Percentiles rank a stretch among this genome's conserved stretches.
Evolutionary conservation across 2,888 invertebrate species (phyloP).

Genomic region (Hesperia comma): DNA sequence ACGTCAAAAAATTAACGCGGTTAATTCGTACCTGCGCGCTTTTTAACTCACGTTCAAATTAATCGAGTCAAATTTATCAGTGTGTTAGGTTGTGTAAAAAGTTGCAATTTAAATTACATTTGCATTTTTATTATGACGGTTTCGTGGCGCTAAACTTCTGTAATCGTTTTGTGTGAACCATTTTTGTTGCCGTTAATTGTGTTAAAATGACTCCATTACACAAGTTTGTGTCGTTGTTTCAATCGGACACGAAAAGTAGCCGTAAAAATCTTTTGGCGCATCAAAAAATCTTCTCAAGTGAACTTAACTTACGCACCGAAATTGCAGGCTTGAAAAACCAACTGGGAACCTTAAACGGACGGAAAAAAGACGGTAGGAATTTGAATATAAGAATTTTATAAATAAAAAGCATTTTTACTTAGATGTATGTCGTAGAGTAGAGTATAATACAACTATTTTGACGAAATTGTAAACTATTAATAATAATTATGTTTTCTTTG

Average conservation of each 20-base stretch:
- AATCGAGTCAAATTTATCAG: neutral
- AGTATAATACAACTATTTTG: too few species aligned
- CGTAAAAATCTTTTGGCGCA: slow-evolving; percentile 64
- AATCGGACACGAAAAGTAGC: slow-evolving; percentile 80
- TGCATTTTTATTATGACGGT: neutral
- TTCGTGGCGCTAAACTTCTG: slow-evolving; percentile 1
- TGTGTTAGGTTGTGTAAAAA: slow-evolving; percentile 9
- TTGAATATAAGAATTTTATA: too few species aligned
- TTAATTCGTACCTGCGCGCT: neutral
- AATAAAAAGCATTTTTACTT: too few species aligned
- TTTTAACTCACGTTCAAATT: neutral
- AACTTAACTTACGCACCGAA: slow-evolving; percentile 75
- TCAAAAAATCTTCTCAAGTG: slow-evolving; percentile 85
- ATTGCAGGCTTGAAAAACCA: slow-evolving; percentile 76
- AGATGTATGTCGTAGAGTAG: too few species aligned
- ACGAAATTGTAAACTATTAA: too few species aligned
- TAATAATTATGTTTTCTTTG: too few species aligned
- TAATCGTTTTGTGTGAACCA: neutral
- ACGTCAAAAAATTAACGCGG: slow-evolving; percentile 30
- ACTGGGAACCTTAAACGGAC: slow-evolving; percentile 81
- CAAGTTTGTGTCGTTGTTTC: slow-evolving; percentile 85
- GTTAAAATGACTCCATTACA: slow-evolving; percentile 83
- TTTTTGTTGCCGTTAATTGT: neutral
- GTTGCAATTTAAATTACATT: neutral
- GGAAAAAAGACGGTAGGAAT: slow-evolving; percentile 29